phyloP scores from a whole-genome alignment of 2,888 invertebrate species.

The Drosophila mercatorum region DNA sequence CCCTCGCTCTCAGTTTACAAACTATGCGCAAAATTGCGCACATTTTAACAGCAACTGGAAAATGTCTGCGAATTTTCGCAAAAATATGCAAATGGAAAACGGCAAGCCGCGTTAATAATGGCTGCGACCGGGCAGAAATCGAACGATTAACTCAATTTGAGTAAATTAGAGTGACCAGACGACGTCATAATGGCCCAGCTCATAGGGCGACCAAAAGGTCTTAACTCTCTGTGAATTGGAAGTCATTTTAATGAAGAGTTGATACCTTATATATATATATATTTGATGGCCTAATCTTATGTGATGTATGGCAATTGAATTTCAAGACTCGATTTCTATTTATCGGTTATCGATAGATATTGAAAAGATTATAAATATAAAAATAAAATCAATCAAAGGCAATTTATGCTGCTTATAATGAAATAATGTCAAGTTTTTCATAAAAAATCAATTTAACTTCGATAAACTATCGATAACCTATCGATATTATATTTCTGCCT shows the following conservation, averaged over 20 bases:
- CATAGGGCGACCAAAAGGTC: not conserved
- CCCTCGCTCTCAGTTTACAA: conserved; percentile 28
- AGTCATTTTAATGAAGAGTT: not conserved
- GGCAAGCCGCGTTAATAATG: conserved; percentile 27
- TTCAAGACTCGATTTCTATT: not conserved
- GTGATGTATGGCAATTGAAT: not conserved
- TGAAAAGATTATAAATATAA: too few relatives aligned
- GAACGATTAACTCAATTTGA: conserved; percentile 36
- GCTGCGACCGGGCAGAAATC: conserved; percentile 4
- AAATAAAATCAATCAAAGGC: too few relatives aligned
- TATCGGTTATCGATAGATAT: not conserved
- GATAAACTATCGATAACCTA: not conserved
- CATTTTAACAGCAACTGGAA: conserved; percentile 16
- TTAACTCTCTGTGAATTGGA: not conserved
- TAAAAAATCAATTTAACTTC: too few relatives aligned
- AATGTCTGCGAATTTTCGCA: conserved; percentile 22
- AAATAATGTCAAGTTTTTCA: too few relatives aligned
- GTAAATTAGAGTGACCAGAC: conserved; percentile 34
- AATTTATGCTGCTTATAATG: too few relatives aligned
- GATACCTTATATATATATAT: not conserved
- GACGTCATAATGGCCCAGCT: conserved; percentile 24
- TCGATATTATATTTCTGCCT: too few relatives aligned
- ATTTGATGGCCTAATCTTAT: too few relatives aligned
- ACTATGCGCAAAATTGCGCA: conserved; percentile 46
- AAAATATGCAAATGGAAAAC: conserved; percentile 26